Evolutionary conservation across 2,797 vertebrate genomes (phyloP).

Genomic region (Lutra lutra): DNA sequence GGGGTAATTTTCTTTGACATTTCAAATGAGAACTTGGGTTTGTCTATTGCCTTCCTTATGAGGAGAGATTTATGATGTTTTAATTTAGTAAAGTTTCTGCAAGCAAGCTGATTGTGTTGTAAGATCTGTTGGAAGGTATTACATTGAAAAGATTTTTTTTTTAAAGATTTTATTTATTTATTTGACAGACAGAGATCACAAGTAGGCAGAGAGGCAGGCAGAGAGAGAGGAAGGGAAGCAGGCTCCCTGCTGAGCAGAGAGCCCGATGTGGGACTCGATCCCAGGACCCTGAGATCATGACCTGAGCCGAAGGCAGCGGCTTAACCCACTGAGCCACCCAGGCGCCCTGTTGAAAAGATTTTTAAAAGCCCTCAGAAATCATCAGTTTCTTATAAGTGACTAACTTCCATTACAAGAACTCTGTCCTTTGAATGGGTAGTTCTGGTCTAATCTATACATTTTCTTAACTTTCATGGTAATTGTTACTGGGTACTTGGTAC

Average conservation of each 20-base stretch:
- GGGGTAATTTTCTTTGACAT: background rate
- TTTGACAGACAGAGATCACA: too few relatives aligned
- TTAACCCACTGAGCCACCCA: too few relatives aligned
- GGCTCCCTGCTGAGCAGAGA: too few relatives aligned
- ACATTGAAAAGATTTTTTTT: background rate
- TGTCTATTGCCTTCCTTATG: background rate
- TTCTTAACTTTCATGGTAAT: background rate
- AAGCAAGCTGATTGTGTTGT: conserved; percentile 9
- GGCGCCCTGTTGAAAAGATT: background rate
- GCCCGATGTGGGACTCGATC: too few relatives aligned
- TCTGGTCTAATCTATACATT: background rate
- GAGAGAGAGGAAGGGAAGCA: too few relatives aligned
- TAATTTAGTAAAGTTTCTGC: conserved; percentile 45
- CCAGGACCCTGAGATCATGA: too few relatives aligned
- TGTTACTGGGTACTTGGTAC: background rate
- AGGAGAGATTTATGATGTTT: background rate
- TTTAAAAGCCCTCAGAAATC: conserved; percentile 25
- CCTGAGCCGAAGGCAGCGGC: too few relatives aligned
- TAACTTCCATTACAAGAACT: conserved; percentile 58
- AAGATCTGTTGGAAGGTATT: conserved; percentile 49
- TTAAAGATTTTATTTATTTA: too few relatives aligned
- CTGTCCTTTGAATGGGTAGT: background rate
- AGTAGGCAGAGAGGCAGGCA: too few relatives aligned
- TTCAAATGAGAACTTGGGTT: conserved; percentile 18
- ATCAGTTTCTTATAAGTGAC: conserved; percentile 57